Evolutionary conservation across 2,888 invertebrate genomes (phyloP), one percentile per base, ranked within the genome.

Genomic region (Hofmannophila pseudospretella): DNA sequence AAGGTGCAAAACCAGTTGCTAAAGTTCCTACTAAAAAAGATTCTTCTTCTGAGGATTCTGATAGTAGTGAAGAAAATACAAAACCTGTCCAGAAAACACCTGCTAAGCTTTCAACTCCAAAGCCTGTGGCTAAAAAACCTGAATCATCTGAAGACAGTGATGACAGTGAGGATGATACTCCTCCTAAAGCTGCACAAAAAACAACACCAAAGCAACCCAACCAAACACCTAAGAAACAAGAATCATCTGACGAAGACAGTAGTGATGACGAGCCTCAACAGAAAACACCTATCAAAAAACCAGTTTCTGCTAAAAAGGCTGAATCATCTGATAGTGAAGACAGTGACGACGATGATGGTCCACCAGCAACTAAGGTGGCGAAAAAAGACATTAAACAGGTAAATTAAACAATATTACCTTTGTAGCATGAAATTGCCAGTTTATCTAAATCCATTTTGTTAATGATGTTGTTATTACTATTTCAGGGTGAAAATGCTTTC

Each of bases 81-180:
- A 65, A 69, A 35, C 54, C 65, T 12, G 73, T 45, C 14, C 47
- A 54, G 31, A 64, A 66, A 46, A 38, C 47, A 23, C 39, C 48
- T 14, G 48, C 40, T 12, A 69, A 62, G 49, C 41, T 49, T 28
- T 45, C 45, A 5, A 19, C 39, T 12, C 45, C 38, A n/a, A 61
- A 58, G 50, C 31, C 39, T 10, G 34, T 38, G 2, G 30, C 45
- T 25, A 59, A 59, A 29, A 61, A 62, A 47, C 58, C 60, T 43
- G 59, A 69, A 34, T 73, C 72, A 16, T 71, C 71, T 13, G 63
- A 74, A 39, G 73, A 74, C 22, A 65, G 60, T 38, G 63, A 61
- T 12, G 74, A 60, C 25, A 55, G 59, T 36, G 64, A 61, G 53
- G 65, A 68, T 37, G 60, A 65, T 42, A 54, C 59, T 51, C 51